phyloP scores from a whole-genome alignment of 2,888 invertebrate species.

The Epistrophe eligans region DNA sequence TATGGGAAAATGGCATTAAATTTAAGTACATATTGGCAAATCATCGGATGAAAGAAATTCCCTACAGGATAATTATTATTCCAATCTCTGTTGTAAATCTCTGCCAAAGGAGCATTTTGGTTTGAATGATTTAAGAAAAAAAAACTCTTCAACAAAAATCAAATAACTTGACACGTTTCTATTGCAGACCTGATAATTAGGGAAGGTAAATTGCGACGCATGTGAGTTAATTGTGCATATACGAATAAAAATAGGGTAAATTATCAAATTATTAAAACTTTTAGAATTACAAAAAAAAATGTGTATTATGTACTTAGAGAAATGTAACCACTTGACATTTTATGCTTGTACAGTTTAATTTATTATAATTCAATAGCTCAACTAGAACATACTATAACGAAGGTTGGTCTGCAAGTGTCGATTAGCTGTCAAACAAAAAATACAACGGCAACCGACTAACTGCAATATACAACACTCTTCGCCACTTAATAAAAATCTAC shows the following conservation, averaged over 20 bases:
- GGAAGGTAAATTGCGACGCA: not conserved
- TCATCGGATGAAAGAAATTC: not conserved
- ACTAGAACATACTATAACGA: too few relatives aligned
- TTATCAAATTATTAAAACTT: not conserved
- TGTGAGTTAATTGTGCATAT: not conserved
- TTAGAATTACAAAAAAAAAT: too few relatives aligned
- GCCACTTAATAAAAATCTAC: too few relatives aligned
- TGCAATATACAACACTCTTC: too few relatives aligned
- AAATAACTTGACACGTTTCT: not conserved
- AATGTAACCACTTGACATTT: too few relatives aligned
- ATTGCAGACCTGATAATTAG: not conserved
- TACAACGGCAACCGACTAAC: too few relatives aligned
- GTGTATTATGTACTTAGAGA: too few relatives aligned
- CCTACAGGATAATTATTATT: not conserved
- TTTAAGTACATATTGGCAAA: not conserved
- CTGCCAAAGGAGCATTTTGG: not conserved
- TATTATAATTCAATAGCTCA: too few relatives aligned
- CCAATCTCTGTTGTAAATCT: not conserved
- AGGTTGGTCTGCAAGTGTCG: too few relatives aligned
- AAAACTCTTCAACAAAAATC: not conserved
- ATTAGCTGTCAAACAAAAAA: too few relatives aligned
- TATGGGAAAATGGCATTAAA: constrained; percentile 2
- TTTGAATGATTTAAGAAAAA: not conserved
- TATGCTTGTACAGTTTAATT: too few relatives aligned
- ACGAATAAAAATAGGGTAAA: not conserved